Evolutionary conservation across 2,888 invertebrate genomes (phyloP), one percentile per base, ranked within the genome.

Genomic region (Nudaria mundana): DNA sequence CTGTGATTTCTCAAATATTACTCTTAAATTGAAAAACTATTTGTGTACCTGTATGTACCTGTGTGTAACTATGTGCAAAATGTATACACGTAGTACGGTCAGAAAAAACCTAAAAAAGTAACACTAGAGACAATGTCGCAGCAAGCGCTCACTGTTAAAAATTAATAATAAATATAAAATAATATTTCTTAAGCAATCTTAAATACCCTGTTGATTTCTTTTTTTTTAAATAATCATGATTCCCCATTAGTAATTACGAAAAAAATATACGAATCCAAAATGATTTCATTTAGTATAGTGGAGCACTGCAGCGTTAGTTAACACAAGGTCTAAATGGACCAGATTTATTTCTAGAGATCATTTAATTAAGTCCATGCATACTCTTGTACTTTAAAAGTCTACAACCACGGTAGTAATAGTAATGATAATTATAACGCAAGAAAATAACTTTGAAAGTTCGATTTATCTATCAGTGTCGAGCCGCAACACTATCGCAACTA

Each of bases 131-230:
- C 64, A 63, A 66, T 41, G 56, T 59, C 68, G 74, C 72, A 46
- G 57, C 64, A 40, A 63, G 56, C 58, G 45, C 71, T 56, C 69
- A 48, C 61, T 63, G 61, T 66, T 60, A 64, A 63, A 59, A 72
- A 71, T 38, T 70, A 71, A 73, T 59, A 75, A 84, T 83, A 86
- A 85, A 85, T 84, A 87, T 76, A 81, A 85, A 84, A 84, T 81
- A 76, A 84, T 76, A 81, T 76, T 77, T 76, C 86, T 84, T 83
- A 87, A 83, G 84, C 83, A 80, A 86, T 85, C 82, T 85, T 87
- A 85, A 85, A 88, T 88, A 88, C 87, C 87, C 88, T 88, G 87
- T 88, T 86, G 84, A 84, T 86, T 86, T 82, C 75, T 8, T 80
- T 80, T 78, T 75, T 70, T 75, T 70, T 63, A 69, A 72, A 61